These are phyloP conservation scores for Synergus japonicus DNA, from an alignment of 2,888 invertebrate species.

Conservation along the genomic window DNA sequence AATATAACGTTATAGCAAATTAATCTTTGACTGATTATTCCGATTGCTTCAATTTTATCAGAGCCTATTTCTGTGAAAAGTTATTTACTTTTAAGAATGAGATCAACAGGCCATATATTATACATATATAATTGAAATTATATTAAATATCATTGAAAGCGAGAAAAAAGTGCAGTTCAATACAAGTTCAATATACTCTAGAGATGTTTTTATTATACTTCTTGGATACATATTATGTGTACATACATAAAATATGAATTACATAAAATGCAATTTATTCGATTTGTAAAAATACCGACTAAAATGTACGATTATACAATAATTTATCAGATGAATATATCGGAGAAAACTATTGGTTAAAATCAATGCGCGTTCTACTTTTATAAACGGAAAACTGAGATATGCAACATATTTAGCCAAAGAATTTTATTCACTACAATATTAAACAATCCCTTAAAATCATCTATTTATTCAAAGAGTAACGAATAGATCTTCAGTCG, in stretches of 20 bases:
- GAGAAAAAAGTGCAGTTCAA: background rate
- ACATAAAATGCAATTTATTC: no score
- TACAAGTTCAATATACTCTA: background rate
- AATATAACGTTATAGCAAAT: background rate
- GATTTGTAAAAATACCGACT: no score
- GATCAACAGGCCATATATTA: background rate
- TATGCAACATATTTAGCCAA: background rate
- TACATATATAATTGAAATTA: no score
- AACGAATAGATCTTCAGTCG: conserved; percentile 12
- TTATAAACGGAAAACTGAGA: background rate
- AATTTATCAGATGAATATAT: background rate
- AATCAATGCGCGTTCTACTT: background rate
- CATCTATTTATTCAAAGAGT: background rate
- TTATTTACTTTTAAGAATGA: background rate
- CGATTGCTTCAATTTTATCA: background rate
- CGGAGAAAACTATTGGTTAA: background rate
- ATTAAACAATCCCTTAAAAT: no score
- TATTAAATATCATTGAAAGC: no score
- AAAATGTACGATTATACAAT: no score
- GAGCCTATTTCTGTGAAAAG: background rate
- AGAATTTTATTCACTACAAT: no score
- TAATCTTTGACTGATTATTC: background rate
- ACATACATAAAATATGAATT: no score
- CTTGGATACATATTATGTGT: no score
- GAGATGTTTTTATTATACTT: background rate